Percentiles rank a stretch among this genome's conserved stretches.
phyloP scores from a whole-genome alignment of 2,888 invertebrate genomes.

The Parelbella ahira region DNA sequence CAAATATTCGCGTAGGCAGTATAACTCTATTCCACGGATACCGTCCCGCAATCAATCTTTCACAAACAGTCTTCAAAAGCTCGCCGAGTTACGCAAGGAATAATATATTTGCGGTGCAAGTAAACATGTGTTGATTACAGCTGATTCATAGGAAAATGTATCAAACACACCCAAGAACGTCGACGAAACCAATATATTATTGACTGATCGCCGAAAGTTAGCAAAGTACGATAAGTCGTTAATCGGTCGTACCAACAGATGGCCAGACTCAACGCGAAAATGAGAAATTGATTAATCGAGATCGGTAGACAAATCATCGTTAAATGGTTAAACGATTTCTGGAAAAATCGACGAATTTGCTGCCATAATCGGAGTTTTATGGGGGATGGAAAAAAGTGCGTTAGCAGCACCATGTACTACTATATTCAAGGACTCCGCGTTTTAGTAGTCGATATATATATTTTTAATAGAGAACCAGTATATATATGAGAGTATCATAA shows the following conservation, averaged over 20 bases:
- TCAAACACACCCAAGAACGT: too few relatives aligned
- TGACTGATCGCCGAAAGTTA: conserved; percentile 11
- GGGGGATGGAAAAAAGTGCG: not conserved
- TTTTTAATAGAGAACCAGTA: too few relatives aligned
- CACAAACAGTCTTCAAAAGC: conserved; percentile 35
- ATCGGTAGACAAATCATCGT: conserved; percentile 12
- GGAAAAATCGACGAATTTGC: conserved; percentile 8
- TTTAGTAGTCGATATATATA: too few relatives aligned
- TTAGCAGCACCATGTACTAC: too few relatives aligned
- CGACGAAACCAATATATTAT: too few relatives aligned
- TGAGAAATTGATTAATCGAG: conserved; percentile 25
- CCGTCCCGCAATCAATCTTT: conserved; percentile 40
- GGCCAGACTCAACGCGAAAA: conserved; percentile 23
- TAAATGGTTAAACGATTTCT: conserved; percentile 13
- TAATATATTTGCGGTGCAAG: too few relatives aligned
- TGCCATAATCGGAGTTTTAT: conserved; percentile 9
- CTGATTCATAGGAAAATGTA: too few relatives aligned
- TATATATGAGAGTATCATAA: too few relatives aligned
- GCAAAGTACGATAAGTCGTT: conserved; percentile 8
- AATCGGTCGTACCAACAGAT: conserved; percentile 25
- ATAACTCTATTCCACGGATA: conserved; percentile 33
- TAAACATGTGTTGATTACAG: too few relatives aligned
- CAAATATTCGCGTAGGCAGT: conserved; percentile 30
- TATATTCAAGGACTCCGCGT: too few relatives aligned
- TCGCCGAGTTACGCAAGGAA: conserved; percentile 41